Base-by-base conservation (phyloP, 2,113 vertebrate genomes). In the Leptodactylus fuscus region DNA sequence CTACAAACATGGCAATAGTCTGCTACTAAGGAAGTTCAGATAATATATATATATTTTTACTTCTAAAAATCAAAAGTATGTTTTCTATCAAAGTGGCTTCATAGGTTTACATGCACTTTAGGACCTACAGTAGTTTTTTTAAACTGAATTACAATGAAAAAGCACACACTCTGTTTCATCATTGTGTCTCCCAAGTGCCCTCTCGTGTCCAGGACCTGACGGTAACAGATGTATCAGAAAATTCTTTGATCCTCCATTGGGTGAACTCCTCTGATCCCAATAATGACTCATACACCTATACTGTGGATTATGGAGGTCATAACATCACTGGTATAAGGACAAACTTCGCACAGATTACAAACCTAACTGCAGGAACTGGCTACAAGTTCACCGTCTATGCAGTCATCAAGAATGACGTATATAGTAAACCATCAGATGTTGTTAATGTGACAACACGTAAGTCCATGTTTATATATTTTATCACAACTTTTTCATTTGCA, bases 221-320 rank as follows among this genome's bases (percentile, higher is more conserved):
- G 0, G 34, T 74, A 10, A 1, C 3, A 1, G 2, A 1, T 3
- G 27, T 1, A 32, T 81, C 24, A 29, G 86, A 0, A 44, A 84
- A 8, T 58, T 88, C 82, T 34, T 1, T 90, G 81, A 77, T 13
- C 20, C 85, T 89, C 62, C 0, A 0, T 15, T 90, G 87, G 89
- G 15, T 12, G 0, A 0, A 0, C 48, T 73, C 0, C 58, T 32
- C 60, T 46, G 34, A 81, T n/a, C 18, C 22, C 38, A 81, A 67
- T 27, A 20, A 1, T 18, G 6, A 13, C 4, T n/a, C 38, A 4
- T 81, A 81, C 34, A 62, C 55, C 27, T 81, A 81, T 46, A 44
- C 18, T 16, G 41, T 81, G 13, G 18, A 4, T 20, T 4, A 22
- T 55, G 51, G 51, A 55, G 9, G 3, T 55, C 18, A 20, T 11